A percentile compares a stretch with the other conserved stretches of the same genome.
phyloP scores from a whole-genome alignment of 1,140 invertebrate species.

The Bombus huntii region DNA sequence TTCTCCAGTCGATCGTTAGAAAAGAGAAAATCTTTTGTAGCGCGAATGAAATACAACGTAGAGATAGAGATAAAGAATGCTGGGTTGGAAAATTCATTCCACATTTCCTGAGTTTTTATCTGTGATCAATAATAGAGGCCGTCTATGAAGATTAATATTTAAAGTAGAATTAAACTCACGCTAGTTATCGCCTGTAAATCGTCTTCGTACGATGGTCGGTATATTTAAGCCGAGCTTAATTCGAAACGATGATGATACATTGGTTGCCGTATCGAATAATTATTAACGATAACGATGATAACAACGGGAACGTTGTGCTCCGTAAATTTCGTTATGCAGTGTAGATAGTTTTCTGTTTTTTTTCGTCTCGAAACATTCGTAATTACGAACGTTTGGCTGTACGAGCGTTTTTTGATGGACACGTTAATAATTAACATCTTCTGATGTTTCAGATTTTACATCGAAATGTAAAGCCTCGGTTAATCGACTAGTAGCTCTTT shows the following conservation, averaged over 20 bases:
- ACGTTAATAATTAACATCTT: not conserved
- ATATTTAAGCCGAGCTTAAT: conserved; percentile 45
- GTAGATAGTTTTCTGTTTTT: not conserved
- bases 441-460: not conserved
- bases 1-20: no score
- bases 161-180: conserved; percentile 19
- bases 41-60: not conserved
- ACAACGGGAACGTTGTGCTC: not conserved
- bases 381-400: not conserved
- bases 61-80: not conserved
- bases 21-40: not conserved
- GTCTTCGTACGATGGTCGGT: conserved; percentile 13
- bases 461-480: not conserved
- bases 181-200: conserved; percentile 5
- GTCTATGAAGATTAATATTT: conserved; percentile 25
- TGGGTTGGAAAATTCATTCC: not conserved
- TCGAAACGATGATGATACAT: conserved; percentile 37
- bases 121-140: not conserved
- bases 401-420: no score
- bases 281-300: conserved; percentile 40
- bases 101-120: not conserved
- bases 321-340: not conserved
- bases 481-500: no score
- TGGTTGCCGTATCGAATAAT: conserved; percentile 29
- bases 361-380: not conserved